Base-by-base conservation (phyloP, 1,140 invertebrate genomes). In the Lasioglossum albipes region DNA sequence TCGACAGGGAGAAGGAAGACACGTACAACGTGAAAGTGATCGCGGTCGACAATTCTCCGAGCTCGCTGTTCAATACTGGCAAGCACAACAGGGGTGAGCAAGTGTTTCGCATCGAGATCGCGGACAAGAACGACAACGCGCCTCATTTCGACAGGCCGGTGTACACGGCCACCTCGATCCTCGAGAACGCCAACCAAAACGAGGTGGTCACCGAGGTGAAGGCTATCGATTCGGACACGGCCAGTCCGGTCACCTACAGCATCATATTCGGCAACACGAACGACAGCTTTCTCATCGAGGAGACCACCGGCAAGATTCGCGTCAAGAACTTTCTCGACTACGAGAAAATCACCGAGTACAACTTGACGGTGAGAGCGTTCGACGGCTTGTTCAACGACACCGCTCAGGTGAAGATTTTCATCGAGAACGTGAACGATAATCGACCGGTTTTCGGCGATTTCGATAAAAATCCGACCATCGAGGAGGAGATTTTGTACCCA, bases 121-220 rank as follows among this genome's bases (percentile, higher is more conserved):
- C 96, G 13, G 98, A 99, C 92, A 97, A 97, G 91, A 98, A 98
- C 90, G 98, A 98, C 90, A 98, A 98, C 91, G 94, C 95, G 13
- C 97, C 97, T 0, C 94, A 95, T 81, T 98, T 98, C 91, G 96
- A 95, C 18, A 94, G 96, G 84, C 88, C 94, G 0, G 94, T 95
- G 0, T 98, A 98, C 92, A 94, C 95, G 7, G 96, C 97, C 0
- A 96, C 97, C 86, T 95, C 95, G 31, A 95, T 98, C 62, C 93
- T 95, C 18, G 98, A 98, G 94, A 95, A 97, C 90, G 95, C 96
- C 2, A 97, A 98, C 90, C 95, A 96, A 27, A 97, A 97, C 87
- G 95, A 94, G 67, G 93, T 95, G 36, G 97, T 98, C 1, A 96
- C 96, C 36, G 96, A 98, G 93, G 96, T 98, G 0, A 96, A 95